Evolutionary conservation across 23 tunicate genomes (phyloP), one percentile per base, ranked within the genome.

Genomic region (Halocynthia roretzi): DNA sequence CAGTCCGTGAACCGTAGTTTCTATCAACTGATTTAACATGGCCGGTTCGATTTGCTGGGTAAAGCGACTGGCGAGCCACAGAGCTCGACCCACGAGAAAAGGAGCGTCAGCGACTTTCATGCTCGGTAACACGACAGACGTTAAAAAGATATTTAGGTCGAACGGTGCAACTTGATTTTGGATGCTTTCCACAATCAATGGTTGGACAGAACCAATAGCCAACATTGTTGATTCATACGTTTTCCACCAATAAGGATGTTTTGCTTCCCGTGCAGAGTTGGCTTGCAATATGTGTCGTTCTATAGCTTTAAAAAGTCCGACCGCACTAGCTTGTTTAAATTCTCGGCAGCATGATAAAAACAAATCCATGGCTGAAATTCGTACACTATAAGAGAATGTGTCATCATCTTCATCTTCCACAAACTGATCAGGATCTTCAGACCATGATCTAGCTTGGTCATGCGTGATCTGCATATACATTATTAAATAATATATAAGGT

Each of bases 381-480:
- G 80, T 50, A 93, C 88, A 53, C 86, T 87, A 74, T 80, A 84
- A 51, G 93, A 83, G 71, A 93, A 87, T 8, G 85, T 84, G 20
- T 93, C 98, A 23, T 83, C 94, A 54, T 93, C 98, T 75, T 93
- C 98, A 62, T 93, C 98, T 76, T 87, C 87, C 14, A 87, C 94
- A 76, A 93, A 93, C 71, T 88, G 94, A 76, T 93, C 98, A 5
- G 98, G 98, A 80, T 87, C 81, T 62, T 87, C 84, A 55, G 85
- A 56, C 98, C 98, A 93, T 44, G 69, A 44, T 15, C 62, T 49
- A 10, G 77, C 78, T 62, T 93, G 98, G 15, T 83, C 89, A 51
- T 88, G 89, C 5, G 98, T 87, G 77, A 88, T 73, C 66, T 93
- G 98, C 93, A 93, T 87, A 80, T 83, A 93, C 18, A 84, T 77